Evolutionary conservation across 2,888 invertebrate genomes (phyloP).

Genomic region (Drosophila rubida): DNA sequence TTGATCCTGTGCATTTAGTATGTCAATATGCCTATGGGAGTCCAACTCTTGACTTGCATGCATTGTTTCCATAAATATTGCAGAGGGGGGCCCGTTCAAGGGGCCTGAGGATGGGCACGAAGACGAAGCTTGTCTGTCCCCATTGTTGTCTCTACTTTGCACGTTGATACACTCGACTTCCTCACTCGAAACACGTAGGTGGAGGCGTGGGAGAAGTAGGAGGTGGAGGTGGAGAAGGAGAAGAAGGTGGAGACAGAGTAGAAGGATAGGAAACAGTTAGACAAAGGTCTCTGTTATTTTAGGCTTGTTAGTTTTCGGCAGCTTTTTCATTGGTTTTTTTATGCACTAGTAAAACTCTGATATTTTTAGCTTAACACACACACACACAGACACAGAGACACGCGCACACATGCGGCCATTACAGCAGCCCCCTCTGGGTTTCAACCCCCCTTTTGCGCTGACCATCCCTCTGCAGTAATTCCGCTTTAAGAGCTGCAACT

Average conservation of each 20-base stretch:
- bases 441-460: not conserved
- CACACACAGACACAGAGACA: slow-evolving; percentile 5
- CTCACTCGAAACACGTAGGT: slow-evolving; percentile 18
- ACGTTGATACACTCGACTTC: slow-evolving; percentile 58
- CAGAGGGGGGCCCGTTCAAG: slow-evolving; percentile 9
- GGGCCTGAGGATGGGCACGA: not conserved
- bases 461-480: not conserved
- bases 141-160: slow-evolving; percentile 56
- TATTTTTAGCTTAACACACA: slow-evolving; percentile 41
- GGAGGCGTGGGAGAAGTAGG: not conserved
- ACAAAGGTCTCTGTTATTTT: slow-evolving; percentile 25
- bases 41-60: slow-evolving; percentile 63
- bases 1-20: slow-evolving; percentile 69
- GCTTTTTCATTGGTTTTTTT: slow-evolving; percentile 12
- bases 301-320: slow-evolving; percentile 30
- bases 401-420: slow-evolving; percentile 5
- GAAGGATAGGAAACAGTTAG: not conserved
- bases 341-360: slow-evolving; percentile 18
- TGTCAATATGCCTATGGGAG: slow-evolving; percentile 68
- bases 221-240: not conserved
- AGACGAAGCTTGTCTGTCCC: slow-evolving; percentile 16
- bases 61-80: slow-evolving; percentile 69
- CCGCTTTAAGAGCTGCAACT: not conserved
- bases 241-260: not conserved
- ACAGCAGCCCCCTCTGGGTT: not conserved